Evolutionary conservation across 1,140 invertebrate genomes (phyloP).

Genomic region (Anthonomus grandis): DNA sequence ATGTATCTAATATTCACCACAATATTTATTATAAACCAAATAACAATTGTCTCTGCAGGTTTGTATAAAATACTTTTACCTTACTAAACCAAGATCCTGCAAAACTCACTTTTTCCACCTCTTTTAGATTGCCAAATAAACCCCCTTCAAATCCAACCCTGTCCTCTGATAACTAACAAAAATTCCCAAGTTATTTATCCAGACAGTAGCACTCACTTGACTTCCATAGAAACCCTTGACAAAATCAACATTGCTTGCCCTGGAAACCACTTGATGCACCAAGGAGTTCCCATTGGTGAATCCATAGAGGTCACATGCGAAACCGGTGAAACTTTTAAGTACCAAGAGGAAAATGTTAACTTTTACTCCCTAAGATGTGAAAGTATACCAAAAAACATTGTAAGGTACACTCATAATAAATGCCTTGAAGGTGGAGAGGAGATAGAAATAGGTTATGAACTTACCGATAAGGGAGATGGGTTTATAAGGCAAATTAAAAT

Average conservation of each 20-base stretch:
- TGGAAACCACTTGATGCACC: constrained; percentile 14
- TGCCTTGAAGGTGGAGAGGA: constrained; percentile 45
- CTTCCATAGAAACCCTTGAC: not conserved
- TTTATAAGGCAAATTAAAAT: constrained; percentile 36
- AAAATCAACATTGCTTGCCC: constrained; percentile 24
- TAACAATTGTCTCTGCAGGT: too few relatives aligned
- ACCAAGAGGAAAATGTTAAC: constrained; percentile 3
- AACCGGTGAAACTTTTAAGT: not conserved
- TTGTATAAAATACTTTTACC: too few relatives aligned
- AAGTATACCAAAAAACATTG: constrained; percentile 12
- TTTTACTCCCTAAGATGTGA: constrained; percentile 28
- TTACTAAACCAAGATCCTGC: too few relatives aligned
- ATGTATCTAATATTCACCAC: too few relatives aligned
- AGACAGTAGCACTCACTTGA: not conserved
- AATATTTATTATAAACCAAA: too few relatives aligned
- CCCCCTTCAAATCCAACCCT: constrained; percentile 5
- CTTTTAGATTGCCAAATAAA: constrained; percentile 14
- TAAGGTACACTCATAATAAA: constrained; percentile 23
- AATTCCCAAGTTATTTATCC: constrained; percentile 11
- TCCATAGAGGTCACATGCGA: constrained; percentile 3
- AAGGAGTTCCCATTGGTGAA: not conserved
- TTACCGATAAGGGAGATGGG: constrained; percentile 9
- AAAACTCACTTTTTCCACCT: too few relatives aligned
- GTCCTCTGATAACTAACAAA: constrained; percentile 8
- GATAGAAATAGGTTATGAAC: constrained; percentile 43